Conservation (phyloP, 2,888 invertebrate genomes). For the Taenaris catops region DNA sequence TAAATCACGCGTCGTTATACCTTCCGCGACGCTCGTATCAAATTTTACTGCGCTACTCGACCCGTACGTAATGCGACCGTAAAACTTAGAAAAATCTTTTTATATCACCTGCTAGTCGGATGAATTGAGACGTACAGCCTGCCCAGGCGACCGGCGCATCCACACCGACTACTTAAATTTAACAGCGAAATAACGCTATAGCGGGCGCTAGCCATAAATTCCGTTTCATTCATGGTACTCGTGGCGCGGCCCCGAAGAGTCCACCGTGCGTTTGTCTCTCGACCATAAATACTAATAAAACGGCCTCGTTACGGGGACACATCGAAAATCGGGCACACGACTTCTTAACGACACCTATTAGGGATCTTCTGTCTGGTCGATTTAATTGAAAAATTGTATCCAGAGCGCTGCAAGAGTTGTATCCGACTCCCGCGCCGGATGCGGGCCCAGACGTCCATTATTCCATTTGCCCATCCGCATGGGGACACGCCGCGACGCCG, state of each 20-base stretch:
- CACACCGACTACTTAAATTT: constrained; percentile 39
- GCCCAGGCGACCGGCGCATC: constrained; percentile 23
- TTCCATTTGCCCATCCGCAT: constrained; percentile 78
- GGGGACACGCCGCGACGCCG: constrained; percentile 49
- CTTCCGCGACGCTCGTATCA: constrained; percentile 58
- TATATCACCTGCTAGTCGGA: constrained; percentile 46
- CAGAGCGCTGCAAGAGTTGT: constrained; percentile 74
- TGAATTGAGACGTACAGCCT: constrained; percentile 38
- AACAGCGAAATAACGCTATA: constrained; percentile 45
- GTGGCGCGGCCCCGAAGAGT: constrained; percentile 42
- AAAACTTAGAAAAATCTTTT: constrained; percentile 71
- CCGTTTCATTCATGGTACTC: constrained; percentile 65
- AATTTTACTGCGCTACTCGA: constrained; percentile 60
- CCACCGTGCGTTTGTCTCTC: constrained; percentile 60
- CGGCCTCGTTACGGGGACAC: constrained; percentile 72
- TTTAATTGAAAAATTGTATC: constrained; percentile 80
- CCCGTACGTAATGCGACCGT: constrained; percentile 58
- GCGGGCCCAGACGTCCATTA: constrained; percentile 79
- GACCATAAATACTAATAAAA: constrained; percentile 77
- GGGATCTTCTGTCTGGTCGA: constrained; percentile 76
- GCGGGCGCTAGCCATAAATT: constrained; percentile 69
- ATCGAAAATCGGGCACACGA: constrained; percentile 78
- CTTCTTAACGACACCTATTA: constrained; percentile 80
- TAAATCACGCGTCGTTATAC: constrained; percentile 70
- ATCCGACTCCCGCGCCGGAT: constrained; percentile 75